Percentiles rank a stretch among this genome's conserved stretches.
These are phyloP conservation scores for Lanius collurio DNA, from an alignment of 2,113 vertebrate species.

Conservation along the genomic window DNA sequence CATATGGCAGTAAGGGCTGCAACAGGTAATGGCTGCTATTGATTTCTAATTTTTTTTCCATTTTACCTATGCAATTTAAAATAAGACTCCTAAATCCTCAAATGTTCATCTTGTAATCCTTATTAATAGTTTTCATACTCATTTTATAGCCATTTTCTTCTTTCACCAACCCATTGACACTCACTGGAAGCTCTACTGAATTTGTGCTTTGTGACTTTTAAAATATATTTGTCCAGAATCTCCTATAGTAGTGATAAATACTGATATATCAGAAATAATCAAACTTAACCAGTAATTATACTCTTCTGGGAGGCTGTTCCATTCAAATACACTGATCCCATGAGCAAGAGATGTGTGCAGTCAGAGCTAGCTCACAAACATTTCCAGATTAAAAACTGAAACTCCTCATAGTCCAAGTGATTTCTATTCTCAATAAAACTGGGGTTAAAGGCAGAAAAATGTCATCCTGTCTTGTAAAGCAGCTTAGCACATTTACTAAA, in stretches of 20 bases:
- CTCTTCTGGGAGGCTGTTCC: background rate
- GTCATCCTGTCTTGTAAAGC: conserved; percentile 40
- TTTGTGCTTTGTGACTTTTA: background rate
- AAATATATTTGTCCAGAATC: background rate
- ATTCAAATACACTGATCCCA: background rate
- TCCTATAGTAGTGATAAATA: background rate
- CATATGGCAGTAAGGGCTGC: background rate
- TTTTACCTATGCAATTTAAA: background rate
- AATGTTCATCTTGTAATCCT: background rate
- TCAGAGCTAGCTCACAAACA: background rate
- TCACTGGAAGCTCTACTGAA: background rate
- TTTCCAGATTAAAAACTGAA: background rate
- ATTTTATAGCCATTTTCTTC: background rate
- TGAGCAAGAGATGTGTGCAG: background rate
- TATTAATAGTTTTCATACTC: background rate
- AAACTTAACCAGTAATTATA: background rate
- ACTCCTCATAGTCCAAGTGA: background rate
- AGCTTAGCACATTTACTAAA: conserved; percentile 29
- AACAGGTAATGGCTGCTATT: background rate
- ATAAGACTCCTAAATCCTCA: background rate
- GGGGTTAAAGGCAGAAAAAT: conserved; percentile 36
- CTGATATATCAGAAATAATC: background rate
- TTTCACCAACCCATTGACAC: background rate
- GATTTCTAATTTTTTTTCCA: background rate
- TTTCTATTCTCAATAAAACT: conserved; percentile 26